phyloP scores from a whole-genome alignment of 2,888 invertebrate genomes.

The Plutella xylostella region DNA sequence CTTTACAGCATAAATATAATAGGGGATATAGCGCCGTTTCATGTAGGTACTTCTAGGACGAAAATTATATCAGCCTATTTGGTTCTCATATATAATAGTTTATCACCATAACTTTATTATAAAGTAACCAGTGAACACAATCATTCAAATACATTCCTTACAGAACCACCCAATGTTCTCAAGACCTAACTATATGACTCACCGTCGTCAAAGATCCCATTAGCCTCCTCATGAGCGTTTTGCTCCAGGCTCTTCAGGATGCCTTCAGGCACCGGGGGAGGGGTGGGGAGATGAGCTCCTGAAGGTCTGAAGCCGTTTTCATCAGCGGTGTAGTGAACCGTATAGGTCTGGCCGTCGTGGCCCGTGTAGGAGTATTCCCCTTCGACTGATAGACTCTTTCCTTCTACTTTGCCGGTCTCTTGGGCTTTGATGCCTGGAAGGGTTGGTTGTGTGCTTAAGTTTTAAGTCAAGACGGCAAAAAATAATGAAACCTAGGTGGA shows the following conservation, averaged over 20 bases:
- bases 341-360: slow-evolving; percentile 67
- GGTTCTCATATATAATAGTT: too few relatives aligned
- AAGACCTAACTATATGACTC: too few relatives aligned
- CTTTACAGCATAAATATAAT: too few relatives aligned
- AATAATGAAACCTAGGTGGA: too few relatives aligned
- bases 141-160: too few relatives aligned
- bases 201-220: slow-evolving; percentile 63
- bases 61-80: too few relatives aligned
- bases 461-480: too few relatives aligned
- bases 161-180: too few relatives aligned
- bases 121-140: too few relatives aligned
- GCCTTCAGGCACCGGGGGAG: slow-evolving; percentile 69
- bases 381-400: slow-evolving; percentile 43
- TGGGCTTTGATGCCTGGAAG: slow-evolving; percentile 61
- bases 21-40: too few relatives aligned
- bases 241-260: slow-evolving; percentile 59
- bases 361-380: slow-evolving; percentile 70
- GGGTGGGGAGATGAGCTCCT: slow-evolving; percentile 69
- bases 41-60: too few relatives aligned
- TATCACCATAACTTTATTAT: too few relatives aligned
- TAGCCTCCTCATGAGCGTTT: slow-evolving; percentile 60
- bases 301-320: slow-evolving; percentile 68
- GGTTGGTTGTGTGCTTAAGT: neutral
- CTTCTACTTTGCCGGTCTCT: slow-evolving; percentile 42
- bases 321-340: slow-evolving; percentile 67